Evolutionary conservation across 2,113 vertebrate species (phyloP), one percentile per base, ranked within the genome.

Genomic region (Mellivora capensis): DNA sequence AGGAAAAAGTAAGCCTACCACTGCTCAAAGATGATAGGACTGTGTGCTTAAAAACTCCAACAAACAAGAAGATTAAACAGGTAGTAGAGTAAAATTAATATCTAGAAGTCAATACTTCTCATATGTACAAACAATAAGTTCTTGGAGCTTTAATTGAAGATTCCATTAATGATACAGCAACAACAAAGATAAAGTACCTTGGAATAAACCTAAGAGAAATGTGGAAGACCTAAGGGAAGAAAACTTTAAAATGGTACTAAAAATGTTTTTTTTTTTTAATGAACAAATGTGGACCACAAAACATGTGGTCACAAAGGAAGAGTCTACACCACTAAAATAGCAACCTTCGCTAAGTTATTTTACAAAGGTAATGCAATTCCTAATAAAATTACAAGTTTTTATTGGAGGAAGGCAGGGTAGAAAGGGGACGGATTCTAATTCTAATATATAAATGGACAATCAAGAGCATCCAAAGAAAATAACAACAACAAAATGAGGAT

Each of bases 341-440:
- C 49, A 89, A 27, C 4, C 17, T 42, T 93, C 21, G 17, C n/a
- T 87, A 87, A 84, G 62, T 88, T 79, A 84, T 62, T 74, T 84
- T 69, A 62, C 89, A 93, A 94, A 95, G 54, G 8, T 57, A 61
- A 71, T 76, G 7, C 34, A 29, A 71, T 61, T 86, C 27, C 54
- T 31, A 76, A 86, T 34, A 90, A 96, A 81, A 81, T 85, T 86
- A 54, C 31, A 96, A 37, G 18, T 27, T 93, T 96, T 52, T 81
- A 77, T 11, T 67, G 27, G 2, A 0, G 9, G 2, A 5, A 37
- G 10, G 5, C 29, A 14, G 62, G 62, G 62, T 84, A 90, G 5
- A 20, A 31, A 61, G 20, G 12, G 3, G 54, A 77, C 72, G 15
- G 4, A 95, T 79, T 74, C 47, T 90, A 14, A 89, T 79, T 77